Evolutionary conservation across 2,113 vertebrate genomes (phyloP), one percentile per base, ranked within the genome.

Genomic region (Otolemur garnettii): DNA sequence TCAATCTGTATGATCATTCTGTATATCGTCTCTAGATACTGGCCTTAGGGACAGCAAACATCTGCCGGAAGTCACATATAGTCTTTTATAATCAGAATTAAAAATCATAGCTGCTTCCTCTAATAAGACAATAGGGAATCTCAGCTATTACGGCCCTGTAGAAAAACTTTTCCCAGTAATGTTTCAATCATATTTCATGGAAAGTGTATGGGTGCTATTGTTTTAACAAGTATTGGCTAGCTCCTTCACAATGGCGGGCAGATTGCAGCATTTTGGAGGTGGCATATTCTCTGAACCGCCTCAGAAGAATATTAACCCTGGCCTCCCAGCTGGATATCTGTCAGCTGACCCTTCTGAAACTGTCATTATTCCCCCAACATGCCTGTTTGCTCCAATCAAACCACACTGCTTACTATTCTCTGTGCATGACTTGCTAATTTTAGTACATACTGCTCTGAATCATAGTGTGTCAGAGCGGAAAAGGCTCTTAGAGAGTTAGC

Each of bases 391-490:
- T 95, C 71, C 42, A 96, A 93, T 89, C 93, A 94, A 87, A 72
- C 71, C 50, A 92, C 21, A 11, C 77, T 96, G 86, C 71, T 86
- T 91, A 64, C 80, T 64, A 22, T 68, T 83, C 79, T 81, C 79
- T 72, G 12, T 18, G 53, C 72, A 90, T 55, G 60, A 55, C 91
- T 94, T 94, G 82, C 78, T 96, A 93, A 95, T 94, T 97, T 97
- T 81, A 92, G 92, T 95, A 62, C 89, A 38, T 89, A 57, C 62
- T 90, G 75, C 90, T 96, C 87, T 74, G 87, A 96, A 98, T 96
- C 94, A 95, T 90, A 96, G 96, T 87, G 59, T 92, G 92, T 96
- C 96, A 95, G 90, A 80, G 33, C 42, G 94, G 79, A 96, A 96
- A 94, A 90, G 60, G 38, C 87, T 96, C 60, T 91, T 81, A 96